Evolutionary conservation across 2,888 invertebrate species (phyloP).

Genomic region (Stomorhina lunata): DNA sequence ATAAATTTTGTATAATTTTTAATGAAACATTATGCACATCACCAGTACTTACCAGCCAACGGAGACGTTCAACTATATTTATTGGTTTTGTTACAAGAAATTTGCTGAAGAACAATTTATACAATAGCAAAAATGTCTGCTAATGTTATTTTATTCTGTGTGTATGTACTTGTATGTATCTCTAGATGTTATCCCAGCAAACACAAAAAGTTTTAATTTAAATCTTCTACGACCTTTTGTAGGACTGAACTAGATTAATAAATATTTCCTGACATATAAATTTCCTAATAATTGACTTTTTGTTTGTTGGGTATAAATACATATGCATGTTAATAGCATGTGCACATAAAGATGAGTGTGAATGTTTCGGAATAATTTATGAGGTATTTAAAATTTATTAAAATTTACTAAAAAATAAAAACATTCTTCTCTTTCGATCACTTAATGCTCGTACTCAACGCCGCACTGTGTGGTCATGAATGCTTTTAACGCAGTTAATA

Average conservation of each 20-base stretch:
- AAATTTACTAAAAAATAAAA: conserved; percentile 41
- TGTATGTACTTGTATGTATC: no score
- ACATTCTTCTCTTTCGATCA: not conserved
- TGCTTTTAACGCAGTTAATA: not conserved
- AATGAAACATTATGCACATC: conserved; percentile 60
- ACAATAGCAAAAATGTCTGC: conserved; percentile 23
- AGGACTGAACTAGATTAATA: no score
- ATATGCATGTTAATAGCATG: not conserved
- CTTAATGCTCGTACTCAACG: not conserved
- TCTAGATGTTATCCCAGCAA: not conserved
- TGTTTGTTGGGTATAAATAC: not conserved
- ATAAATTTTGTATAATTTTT: conserved; percentile 63
- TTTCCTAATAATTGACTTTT: no score
- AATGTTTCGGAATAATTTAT: conserved; percentile 54
- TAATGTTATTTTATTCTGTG: not conserved
- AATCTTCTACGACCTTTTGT: no score
- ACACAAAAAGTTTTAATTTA: no score
- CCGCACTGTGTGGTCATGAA: not conserved
- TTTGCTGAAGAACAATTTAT: conserved; percentile 42
- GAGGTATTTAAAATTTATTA: conserved; percentile 58
- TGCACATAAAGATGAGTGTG: not conserved
- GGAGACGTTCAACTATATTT: conserved; percentile 52
- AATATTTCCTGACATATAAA: no score
- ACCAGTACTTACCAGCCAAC: conserved; percentile 23
- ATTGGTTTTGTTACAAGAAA: conserved; percentile 42